These are phyloP conservation scores for Trichomalopsis sarcophagae DNA, from an alignment of 1,140 invertebrate species.

Conservation along the genomic window DNA sequence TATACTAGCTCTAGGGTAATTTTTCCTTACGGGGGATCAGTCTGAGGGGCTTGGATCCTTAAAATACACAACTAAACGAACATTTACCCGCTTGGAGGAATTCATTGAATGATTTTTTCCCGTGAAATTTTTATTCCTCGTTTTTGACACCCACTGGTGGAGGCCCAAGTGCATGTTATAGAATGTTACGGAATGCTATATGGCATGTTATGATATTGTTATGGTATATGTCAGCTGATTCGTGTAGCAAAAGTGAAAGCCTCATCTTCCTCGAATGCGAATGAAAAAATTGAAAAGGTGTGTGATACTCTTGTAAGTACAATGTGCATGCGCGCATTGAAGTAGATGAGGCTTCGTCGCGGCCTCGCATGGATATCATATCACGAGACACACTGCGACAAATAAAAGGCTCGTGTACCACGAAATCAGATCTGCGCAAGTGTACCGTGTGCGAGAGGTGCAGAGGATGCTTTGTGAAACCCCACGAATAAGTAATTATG, in stretches of 20 bases:
- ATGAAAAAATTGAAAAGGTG: background rate
- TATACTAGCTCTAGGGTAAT: no score
- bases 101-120: no score
- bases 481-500: background rate
- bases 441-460: background rate
- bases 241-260: background rate
- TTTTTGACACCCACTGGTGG: no score
- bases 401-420: no score
- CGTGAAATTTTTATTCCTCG: no score
- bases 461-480: background rate
- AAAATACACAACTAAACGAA: no score
- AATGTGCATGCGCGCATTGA: background rate
- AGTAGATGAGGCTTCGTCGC: background rate
- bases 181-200: background rate
- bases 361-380: no score
- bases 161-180: background rate
- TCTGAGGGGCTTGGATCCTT: no score
- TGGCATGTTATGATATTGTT: background rate
- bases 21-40: no score
- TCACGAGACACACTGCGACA: no score
- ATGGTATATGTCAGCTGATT: background rate
- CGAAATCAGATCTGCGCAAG: no score
- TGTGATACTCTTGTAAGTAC: background rate
- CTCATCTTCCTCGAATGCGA: background rate
- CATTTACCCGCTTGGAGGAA: no score